These are phyloP conservation scores for Callosobruchus maculatus DNA, from an alignment of 2,888 invertebrate genomes.

Conservation along the genomic window DNA sequence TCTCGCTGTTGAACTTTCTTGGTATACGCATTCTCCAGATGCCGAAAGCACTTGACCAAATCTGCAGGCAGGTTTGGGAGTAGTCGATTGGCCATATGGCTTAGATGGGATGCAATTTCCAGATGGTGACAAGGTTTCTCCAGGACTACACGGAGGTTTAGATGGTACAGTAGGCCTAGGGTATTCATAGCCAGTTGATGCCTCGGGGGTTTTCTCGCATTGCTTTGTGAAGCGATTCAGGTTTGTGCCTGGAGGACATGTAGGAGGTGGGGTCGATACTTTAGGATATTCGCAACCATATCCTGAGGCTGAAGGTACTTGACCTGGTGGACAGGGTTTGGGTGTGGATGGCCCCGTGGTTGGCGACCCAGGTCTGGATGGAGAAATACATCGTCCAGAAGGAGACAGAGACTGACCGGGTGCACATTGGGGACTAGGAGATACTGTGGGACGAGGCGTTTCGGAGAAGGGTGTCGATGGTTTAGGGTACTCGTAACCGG, in stretches of 20 bases:
- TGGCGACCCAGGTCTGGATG: neutral
- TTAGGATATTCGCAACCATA: conserved; percentile 3
- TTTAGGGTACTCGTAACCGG: conserved; percentile 5
- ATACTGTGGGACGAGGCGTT: conserved; percentile 8
- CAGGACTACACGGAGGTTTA: conserved; percentile 11
- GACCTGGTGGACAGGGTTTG: conserved; percentile 32
- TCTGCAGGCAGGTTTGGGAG: conserved; percentile 3
- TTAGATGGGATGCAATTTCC: conserved; percentile 5
- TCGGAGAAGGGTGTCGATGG: neutral
- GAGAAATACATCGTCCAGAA: conserved; percentile 11
- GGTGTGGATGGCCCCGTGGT: neutral
- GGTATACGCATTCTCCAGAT: conserved; percentile 21
- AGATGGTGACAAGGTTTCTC: conserved; percentile 21
- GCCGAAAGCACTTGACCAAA: conserved; percentile 15
- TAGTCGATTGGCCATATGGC: conserved; percentile 13
- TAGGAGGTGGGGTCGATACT: neutral
- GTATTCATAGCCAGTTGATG: neutral
- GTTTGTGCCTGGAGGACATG: neutral
- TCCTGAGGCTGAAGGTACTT: conserved; percentile 1
- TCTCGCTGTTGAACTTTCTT: conserved; percentile 1
- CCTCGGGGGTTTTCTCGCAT: neutral
- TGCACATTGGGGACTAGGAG: conserved; percentile 10
- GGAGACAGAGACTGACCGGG: conserved; percentile 22
- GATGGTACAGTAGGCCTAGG: neutral
- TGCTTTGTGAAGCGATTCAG: neutral